phyloP scores from a whole-genome alignment of 2,888 invertebrate genomes.

The Coecobrya sp. region DNA sequence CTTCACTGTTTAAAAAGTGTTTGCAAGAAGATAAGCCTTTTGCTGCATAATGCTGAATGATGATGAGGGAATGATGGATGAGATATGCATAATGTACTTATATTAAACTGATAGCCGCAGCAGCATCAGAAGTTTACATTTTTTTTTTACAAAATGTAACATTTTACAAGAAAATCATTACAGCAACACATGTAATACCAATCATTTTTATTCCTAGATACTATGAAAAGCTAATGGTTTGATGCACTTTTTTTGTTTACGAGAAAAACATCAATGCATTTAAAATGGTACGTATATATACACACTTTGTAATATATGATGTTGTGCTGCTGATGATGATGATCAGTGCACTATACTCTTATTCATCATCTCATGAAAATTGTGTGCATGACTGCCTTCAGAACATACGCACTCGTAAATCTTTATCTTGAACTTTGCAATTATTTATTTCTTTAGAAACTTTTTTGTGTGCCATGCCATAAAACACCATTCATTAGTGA shows the following conservation, averaged over 20 bases:
- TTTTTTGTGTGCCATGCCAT: slow-evolving; percentile 53
- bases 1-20: slow-evolving; percentile 55
- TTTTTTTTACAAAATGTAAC: slow-evolving; percentile 37
- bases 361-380: slow-evolving; percentile 26
- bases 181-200: slow-evolving; percentile 29
- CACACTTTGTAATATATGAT: slow-evolving; percentile 50
- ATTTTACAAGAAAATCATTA: slow-evolving; percentile 57
- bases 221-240: background rate
- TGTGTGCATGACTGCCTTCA: background rate
- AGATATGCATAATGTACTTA: slow-evolving; percentile 4
- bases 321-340: background rate
- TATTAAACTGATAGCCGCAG: background rate
- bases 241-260: slow-evolving; percentile 51
- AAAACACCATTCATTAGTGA: slow-evolving; percentile 31
- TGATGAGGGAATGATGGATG: background rate
- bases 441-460: slow-evolving; percentile 77
- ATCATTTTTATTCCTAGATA: slow-evolving; percentile 1
- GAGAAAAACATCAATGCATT: background rate
- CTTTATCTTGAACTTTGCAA: slow-evolving; percentile 79
- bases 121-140: slow-evolving; percentile 3
- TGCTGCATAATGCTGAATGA: background rate
- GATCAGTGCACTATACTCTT: slow-evolving; percentile 69
- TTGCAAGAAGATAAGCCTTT: slow-evolving; percentile 26
- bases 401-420: slow-evolving; percentile 61
- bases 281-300: slow-evolving; percentile 9